A percentile compares a stretch with the other conserved stretches of the same genome.
Conservation (phyloP, 2,888 invertebrate species). For the Argyra leucocephala region DNA sequence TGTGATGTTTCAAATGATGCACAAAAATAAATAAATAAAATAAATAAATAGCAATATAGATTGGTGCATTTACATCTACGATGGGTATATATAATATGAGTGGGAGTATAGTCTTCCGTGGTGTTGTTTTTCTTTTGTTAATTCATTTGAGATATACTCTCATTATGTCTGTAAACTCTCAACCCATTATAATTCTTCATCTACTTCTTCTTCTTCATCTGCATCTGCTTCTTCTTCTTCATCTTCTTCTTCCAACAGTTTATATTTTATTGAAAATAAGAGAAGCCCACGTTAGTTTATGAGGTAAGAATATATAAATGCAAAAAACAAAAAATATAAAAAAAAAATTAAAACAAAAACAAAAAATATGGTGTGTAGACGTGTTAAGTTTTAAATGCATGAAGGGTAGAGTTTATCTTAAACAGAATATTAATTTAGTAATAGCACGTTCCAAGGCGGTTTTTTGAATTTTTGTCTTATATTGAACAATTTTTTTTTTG, state of each 20-base stretch:
- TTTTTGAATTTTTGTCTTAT: neutral
- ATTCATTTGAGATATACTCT: neutral
- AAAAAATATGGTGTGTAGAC: neutral
- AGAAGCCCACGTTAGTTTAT: neutral
- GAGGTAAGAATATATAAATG: neutral
- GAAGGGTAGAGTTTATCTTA: neutral
- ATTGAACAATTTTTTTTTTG: neutral
- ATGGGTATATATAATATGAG: neutral
- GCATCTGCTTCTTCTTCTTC: no score
- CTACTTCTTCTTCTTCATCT: neutral
- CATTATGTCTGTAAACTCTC: conserved; percentile 4
- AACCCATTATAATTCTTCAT: conserved; percentile 4
- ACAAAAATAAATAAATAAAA: neutral
- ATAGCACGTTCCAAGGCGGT: conserved; percentile 3
- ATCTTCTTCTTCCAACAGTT: no score
- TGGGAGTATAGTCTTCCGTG: conserved; percentile 4
- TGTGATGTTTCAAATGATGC: no score
- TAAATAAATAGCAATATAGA: neutral
- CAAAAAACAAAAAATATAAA: no score
- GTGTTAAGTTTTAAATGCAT: neutral
- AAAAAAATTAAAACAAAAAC: neutral
- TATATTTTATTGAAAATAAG: no score
- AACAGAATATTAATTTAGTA: conserved; percentile 1
- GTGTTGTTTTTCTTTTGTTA: neutral
- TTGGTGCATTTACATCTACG: conserved; percentile 1